Evolutionary conservation across 2,113 vertebrate genomes (phyloP), one percentile per base, ranked within the genome.

Genomic region (Chionis minor): DNA sequence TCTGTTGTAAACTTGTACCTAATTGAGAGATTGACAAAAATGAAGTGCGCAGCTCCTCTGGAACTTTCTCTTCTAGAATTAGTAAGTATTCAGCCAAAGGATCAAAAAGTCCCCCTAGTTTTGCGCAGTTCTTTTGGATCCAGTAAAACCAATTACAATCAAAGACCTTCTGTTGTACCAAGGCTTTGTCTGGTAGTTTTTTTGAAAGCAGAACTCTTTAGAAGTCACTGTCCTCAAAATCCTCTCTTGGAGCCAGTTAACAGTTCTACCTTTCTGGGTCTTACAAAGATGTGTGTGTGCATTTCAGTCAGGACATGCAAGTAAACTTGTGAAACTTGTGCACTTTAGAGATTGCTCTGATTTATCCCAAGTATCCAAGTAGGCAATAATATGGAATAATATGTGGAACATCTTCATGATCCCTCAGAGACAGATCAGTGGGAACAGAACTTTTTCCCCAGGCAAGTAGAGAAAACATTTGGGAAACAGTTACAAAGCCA

Each of bases 231-330:
- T 38, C 42, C 33, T 80, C 35, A 66, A 85, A 90, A 82, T 73
- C 22, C 20, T 49, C 26, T 65, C 54, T 55, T 32, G 33, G 30
- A 79, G 47, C 17, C 87, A 44, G 17, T 40, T 40, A 69, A 73
- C 5, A 14, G 24, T 28, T 55, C 14, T 86, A 28, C 8, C 22
- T 73, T 70, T 65, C 45, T 42, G 21, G 17, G 10, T 63, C 27
- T 42, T 69, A 44, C 28, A 70, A 86, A 95, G 49, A n/a, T 10
- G 7, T 4, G 40, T 0, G 0, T 2, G 19, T 33, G 11, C 33
- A 44, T 73, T 92, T 88, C 14, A 16, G 8, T 26, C 23, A 51
- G 49, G 42, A 81, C 3, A 13, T 7, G 18, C 5, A 86, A 35
- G 14, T 47, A 47, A 54, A 85, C 24, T 71, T 49, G 13, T 32